Evolutionary conservation across 2,888 invertebrate genomes (phyloP), one percentile per base, ranked within the genome.

Genomic region (Sthenelais limicola): DNA sequence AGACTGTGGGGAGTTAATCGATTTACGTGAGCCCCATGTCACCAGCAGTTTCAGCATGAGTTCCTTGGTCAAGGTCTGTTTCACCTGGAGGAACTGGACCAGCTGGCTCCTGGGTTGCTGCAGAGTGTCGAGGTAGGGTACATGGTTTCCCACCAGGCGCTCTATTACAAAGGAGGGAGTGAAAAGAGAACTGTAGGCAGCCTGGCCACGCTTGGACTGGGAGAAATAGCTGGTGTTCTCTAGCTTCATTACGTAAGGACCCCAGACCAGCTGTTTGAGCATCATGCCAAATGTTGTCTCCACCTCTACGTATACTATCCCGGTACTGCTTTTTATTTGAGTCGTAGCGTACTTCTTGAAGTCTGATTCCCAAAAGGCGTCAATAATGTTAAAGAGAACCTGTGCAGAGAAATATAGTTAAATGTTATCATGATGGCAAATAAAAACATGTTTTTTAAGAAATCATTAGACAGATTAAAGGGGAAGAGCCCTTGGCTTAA

Each of bases 251-350:
- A 38, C 24, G 0, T 81, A 81, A 12, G 85, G 86, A 28, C 85
- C 69, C 86, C 86, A 86, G 12, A 73, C 67, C 18, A 79, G 54
- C 1, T 75, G 76, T 48, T 77, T 75, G 38, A 86, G 76, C 49
- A 79, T 66, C 24, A 84, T 78, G 69, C 80, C 78, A 69, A 86
- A 84, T 0, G 86, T 84, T 0, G 84, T 80, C 3, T 79, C 78
- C 3, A 81, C 80, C 21, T 72, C 70, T 21, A 74, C 66, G 5
- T 82, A 71, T 0, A 38, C 66, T 18, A 75, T 74, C 9, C 77
- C 79, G 43, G 78, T 78, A 28, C 73, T 74, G n/a, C 75, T 75
- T 18, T 74, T 67, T 4, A 82, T 72, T 30, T 76, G 68, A 0
- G 80, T 79, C 7, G 52, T 72, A 1, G 74, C 71, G 56, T 71